Evolutionary conservation across 1,140 invertebrate genomes (phyloP).

Genomic region (Littorina saxatilis): DNA sequence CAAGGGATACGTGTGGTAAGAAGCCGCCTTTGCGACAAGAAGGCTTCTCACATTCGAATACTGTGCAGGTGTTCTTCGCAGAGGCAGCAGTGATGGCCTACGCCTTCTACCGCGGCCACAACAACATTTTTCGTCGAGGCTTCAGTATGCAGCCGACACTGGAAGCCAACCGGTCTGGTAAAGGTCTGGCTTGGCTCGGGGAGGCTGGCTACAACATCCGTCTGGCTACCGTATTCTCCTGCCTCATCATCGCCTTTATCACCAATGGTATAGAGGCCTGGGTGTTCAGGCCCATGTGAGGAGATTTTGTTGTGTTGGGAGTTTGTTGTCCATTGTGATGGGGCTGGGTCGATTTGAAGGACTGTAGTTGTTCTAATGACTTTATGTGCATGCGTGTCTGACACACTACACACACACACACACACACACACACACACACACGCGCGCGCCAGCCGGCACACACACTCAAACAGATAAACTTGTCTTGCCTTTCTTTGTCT

Average conservation of each 20-base stretch:
- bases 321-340: background rate
- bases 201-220: conserved; percentile 30
- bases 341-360: too few relatives aligned
- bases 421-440: too few relatives aligned
- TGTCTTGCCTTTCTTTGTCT: too few relatives aligned
- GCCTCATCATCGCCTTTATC: background rate
- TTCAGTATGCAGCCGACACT: background rate
- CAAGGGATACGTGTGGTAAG: too few relatives aligned
- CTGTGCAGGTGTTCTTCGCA: conserved; percentile 10
- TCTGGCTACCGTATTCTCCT: conserved; percentile 9
- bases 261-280: background rate
- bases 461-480: too few relatives aligned
- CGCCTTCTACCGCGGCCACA: conserved; percentile 20
- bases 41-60: too few relatives aligned
- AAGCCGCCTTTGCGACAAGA: too few relatives aligned
- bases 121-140: conserved; percentile 9
- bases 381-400: background rate
- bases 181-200: conserved; percentile 28
- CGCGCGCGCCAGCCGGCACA: too few relatives aligned
- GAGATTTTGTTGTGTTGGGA: background rate
- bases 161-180: background rate
- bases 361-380: background rate
- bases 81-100: conserved; percentile 7
- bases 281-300: background rate
- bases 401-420: too few relatives aligned